These are phyloP conservation scores for Falco punctatus DNA, from an alignment of 2,113 vertebrate genomes.

Conservation along the genomic window DNA sequence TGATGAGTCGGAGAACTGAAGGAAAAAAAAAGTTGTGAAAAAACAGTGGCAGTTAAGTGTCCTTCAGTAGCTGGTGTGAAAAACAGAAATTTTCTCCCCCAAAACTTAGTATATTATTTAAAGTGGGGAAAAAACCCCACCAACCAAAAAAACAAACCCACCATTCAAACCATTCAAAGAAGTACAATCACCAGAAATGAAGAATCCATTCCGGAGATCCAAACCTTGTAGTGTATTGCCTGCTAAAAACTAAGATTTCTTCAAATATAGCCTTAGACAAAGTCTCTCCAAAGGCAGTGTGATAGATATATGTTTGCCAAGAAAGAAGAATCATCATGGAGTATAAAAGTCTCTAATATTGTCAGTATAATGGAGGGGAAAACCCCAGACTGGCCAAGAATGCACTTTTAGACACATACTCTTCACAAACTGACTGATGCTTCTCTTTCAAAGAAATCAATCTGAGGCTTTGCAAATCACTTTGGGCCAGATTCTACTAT, in stretches of 20 bases:
- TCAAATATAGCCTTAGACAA: constrained; percentile 6
- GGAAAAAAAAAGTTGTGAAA: neutral
- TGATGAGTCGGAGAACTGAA: neutral
- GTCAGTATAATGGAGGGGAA: constrained; percentile 14
- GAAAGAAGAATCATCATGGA: constrained; percentile 51
- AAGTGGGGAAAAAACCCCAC: neutral
- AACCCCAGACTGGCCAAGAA: constrained; percentile 16
- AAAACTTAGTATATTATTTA: neutral
- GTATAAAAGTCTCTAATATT: constrained; percentile 5
- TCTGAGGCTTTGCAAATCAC: constrained; percentile 28
- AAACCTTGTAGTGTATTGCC: neutral
- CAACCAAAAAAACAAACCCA: too few species aligned
- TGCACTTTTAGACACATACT: constrained; percentile 12
- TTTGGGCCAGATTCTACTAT: constrained; percentile 21
- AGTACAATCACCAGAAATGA: neutral
- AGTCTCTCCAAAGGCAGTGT: constrained; percentile 2
- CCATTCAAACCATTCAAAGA: neutral
- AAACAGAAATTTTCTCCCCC: neutral
- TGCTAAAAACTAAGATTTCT: neutral
- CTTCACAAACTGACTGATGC: constrained; percentile 15
- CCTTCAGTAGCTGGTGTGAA: neutral
- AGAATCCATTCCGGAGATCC: neutral
- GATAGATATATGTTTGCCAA: constrained; percentile 43
- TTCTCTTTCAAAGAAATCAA: constrained; percentile 26
- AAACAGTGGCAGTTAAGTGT: neutral